A percentile compares a stretch with the other conserved stretches of the same genome.
These are phyloP conservation scores for Syrphus vitripennis DNA, from an alignment of 2,888 invertebrate genomes.

Conservation along the genomic window DNA sequence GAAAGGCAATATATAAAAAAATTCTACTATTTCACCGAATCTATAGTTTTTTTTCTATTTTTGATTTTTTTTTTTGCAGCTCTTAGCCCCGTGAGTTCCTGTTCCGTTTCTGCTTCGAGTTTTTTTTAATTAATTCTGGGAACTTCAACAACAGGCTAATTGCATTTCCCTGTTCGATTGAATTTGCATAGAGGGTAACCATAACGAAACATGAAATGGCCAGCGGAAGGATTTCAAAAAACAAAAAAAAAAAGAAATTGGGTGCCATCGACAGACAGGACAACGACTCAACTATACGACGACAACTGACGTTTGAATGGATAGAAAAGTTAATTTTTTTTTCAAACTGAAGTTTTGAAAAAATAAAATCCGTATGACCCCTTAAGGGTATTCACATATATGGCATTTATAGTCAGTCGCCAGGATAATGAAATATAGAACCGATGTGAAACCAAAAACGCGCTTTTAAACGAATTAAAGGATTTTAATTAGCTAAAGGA, in stretches of 20 bases:
- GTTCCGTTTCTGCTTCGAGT: constrained; percentile 54
- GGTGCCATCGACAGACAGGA: constrained; percentile 30
- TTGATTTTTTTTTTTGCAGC: constrained; percentile 2
- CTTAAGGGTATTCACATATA: constrained; percentile 18
- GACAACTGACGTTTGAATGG: neutral
- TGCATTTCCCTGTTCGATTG: constrained; percentile 72
- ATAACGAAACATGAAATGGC: constrained; percentile 67
- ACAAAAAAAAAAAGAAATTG: neutral
- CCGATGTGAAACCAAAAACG: constrained; percentile 50
- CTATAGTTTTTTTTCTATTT: constrained; percentile 30
- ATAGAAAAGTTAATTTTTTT: constrained; percentile 31
- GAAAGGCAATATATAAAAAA: constrained; percentile 23
- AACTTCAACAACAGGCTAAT: constrained; percentile 72
- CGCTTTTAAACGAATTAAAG: constrained; percentile 65
- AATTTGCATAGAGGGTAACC: constrained; percentile 69
- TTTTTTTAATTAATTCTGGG: constrained; percentile 72
- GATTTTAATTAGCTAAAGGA: constrained; percentile 64
- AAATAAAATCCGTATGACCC: neutral
- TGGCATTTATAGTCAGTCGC: neutral
- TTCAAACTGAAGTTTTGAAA: neutral
- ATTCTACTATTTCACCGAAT: constrained; percentile 35
- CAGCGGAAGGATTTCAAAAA: constrained; percentile 30
- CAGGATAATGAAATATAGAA: constrained; percentile 32
- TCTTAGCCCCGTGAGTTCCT: constrained; percentile 52
- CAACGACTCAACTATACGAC: neutral